A percentile compares a stretch with the other conserved stretches of the same genome.
These are phyloP conservation scores for Stenodema calcarata DNA, from an alignment of 2,888 invertebrate species.

Conservation along the genomic window DNA sequence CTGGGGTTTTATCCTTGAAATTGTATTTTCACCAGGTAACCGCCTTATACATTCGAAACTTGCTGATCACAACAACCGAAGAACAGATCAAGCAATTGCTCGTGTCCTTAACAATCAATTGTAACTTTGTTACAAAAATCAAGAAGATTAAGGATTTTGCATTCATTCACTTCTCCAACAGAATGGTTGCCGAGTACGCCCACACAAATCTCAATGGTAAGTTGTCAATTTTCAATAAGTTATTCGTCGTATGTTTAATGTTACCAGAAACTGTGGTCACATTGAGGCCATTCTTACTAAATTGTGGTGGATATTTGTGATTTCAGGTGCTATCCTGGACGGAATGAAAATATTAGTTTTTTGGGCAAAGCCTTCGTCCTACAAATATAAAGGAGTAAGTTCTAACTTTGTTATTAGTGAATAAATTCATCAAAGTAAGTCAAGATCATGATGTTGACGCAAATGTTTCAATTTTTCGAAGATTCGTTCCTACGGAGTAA, in stretches of 20 bases:
- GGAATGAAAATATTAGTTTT: slow-evolving; percentile 39
- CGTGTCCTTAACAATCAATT: slow-evolving; percentile 61
- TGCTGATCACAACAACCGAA: slow-evolving; percentile 66
- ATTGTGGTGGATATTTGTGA: neutral
- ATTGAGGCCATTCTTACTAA: no score
- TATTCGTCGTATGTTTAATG: no score
- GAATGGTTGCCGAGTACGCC: slow-evolving; percentile 70
- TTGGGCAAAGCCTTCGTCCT: slow-evolving; percentile 42
- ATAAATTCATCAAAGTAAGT: no score
- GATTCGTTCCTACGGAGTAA: no score
- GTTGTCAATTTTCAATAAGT: slow-evolving; percentile 52
- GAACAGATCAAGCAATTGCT: slow-evolving; percentile 63
- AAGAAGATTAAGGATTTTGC: slow-evolving; percentile 81
- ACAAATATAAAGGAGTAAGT: neutral
- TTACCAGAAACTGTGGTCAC: no score
- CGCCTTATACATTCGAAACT: slow-evolving; percentile 76
- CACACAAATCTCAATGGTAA: slow-evolving; percentile 66
- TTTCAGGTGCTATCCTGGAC: slow-evolving; percentile 45
- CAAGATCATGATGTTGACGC: no score
- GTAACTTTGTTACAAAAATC: slow-evolving; percentile 67
- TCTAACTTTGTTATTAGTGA: no score
- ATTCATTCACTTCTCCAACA: slow-evolving; percentile 74
- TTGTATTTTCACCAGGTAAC: slow-evolving; percentile 68
- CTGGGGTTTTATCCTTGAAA: neutral
- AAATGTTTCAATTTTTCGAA: no score